Evolutionary conservation across 2,888 invertebrate genomes (phyloP).

Genomic region (Dicyrtomina minuta): DNA sequence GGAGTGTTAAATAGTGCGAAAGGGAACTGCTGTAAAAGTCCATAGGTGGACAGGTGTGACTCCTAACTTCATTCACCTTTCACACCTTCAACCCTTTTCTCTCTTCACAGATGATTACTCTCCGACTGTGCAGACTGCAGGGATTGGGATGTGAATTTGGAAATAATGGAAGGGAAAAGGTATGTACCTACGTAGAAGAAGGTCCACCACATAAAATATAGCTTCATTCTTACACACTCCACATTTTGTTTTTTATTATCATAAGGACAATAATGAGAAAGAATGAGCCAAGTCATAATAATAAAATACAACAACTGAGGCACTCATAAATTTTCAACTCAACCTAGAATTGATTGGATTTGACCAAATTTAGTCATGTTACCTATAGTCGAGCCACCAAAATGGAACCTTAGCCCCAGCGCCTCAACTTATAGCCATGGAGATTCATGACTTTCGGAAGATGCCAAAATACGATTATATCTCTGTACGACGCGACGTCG

Average conservation of each 20-base stretch:
- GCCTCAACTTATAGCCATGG: too few species aligned
- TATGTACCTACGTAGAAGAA: not conserved
- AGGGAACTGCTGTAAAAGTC: not conserved
- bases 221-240: too few species aligned
- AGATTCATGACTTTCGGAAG: too few species aligned
- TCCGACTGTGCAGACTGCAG: constrained; percentile 21
- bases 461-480: too few species aligned
- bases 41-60: constrained; percentile 13
- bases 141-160: constrained; percentile 3
- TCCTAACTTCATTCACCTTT: constrained; percentile 16
- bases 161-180: too few species aligned
- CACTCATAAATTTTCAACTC: constrained; percentile 20
- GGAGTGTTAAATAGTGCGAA: constrained; percentile 1
- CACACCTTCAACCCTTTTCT: constrained; percentile 8
- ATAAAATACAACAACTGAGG: constrained; percentile 3
- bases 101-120: constrained; percentile 1
- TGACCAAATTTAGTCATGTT: constrained; percentile 22
- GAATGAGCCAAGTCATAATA: constrained; percentile 19
- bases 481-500: too few species aligned
- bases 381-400: too few species aligned
- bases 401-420: constrained; percentile 15
- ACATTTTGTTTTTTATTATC: too few species aligned
- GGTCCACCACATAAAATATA: too few species aligned
- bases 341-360: constrained; percentile 27
- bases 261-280: not conserved